Evolutionary conservation across 2,113 vertebrate species (phyloP), one percentile per base, ranked within the genome.

Genomic region (Gymnarchus niloticus): DNA sequence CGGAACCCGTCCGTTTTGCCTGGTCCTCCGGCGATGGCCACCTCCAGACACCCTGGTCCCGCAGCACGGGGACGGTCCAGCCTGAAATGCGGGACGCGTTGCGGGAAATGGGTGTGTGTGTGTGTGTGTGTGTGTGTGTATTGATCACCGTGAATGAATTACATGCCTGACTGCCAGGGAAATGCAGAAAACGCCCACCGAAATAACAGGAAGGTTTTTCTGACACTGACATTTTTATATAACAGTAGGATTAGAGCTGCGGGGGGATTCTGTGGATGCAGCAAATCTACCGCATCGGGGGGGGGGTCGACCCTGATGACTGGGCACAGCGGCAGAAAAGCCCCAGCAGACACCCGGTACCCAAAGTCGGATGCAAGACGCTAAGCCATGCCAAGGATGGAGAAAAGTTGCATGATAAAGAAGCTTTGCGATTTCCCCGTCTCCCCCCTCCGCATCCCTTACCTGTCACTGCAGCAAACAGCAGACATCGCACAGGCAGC

Each of bases 381-480:
- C 51, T 56, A n/a, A 49, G 54, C n/a, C 61, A 28, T 84, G 61
- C 73, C 73, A 73, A 21, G 54, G 48, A 59, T 51, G 46, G 51
- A 23, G 59, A 69, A 56, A 86, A 76, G 56, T 83, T 65, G 81
- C n/a, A 33, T 73, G 73, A 56, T 69, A 23, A 59, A 83, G 48
- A 81, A 85, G 77, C 76, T 33, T 69, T 76, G 46, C 84, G 84
- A 37, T 48, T 85, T 76, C 48, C 17, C 41, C 61, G 84, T 59
- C 44, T 46, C 49, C 46, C 23, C 25, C 28, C 77, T 85, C 25
- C 19, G 12, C 46, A n/a, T 83, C 33, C 33, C 93, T 92, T 90
- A 96, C 95, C 95, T 94, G 95, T 91, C 87, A 90, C 91, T 88
- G 93, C 91, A 88, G 93, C 94, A 87, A 95, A 92, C 92, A 96